Conservation (phyloP, 2,888 invertebrate species). For the Lepidocyrtoides sp. region DNA sequence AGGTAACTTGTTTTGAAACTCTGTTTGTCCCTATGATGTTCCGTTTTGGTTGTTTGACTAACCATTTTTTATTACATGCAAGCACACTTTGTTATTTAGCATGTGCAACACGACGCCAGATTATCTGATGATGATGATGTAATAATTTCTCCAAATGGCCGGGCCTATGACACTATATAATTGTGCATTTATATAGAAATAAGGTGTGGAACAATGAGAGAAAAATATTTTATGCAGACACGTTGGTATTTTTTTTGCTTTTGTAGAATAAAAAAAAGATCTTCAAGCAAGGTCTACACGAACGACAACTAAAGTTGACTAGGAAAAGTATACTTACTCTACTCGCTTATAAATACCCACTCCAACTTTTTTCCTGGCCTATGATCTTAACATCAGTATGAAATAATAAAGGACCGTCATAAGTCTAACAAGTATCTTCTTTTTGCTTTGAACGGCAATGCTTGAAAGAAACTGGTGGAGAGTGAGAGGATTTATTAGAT, state of each 20-base stretch:
- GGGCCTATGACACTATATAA: not conserved
- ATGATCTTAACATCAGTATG: not conserved
- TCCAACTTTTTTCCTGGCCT: not conserved
- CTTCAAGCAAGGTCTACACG: not conserved
- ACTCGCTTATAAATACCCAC: not conserved
- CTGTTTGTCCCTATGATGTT: not conserved
- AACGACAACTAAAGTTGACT: not conserved
- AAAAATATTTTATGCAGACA: not conserved
- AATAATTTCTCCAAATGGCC: slow-evolving; percentile 14
- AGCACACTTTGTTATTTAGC: slow-evolving; percentile 24
- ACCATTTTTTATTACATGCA: not conserved
- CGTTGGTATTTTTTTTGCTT: not conserved
- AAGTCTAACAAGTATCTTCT: slow-evolving; percentile 7
- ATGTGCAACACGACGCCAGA: slow-evolving; percentile 29
- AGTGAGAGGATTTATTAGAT: slow-evolving; percentile 75
- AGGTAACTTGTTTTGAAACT: slow-evolving; percentile 33
- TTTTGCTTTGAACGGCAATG: not conserved
- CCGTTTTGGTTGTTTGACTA: slow-evolving; percentile 2
- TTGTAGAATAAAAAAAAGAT: not conserved
- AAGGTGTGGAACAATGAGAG: no score
- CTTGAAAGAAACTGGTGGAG: slow-evolving; percentile 29
- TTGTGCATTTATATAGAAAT: not conserved
- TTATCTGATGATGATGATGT: slow-evolving; percentile 42
- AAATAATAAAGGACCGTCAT: slow-evolving; percentile 2
- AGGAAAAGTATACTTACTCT: not conserved